Evolutionary conservation across 2,888 invertebrate genomes (phyloP).

Genomic region (Byasa hedistus): DNA sequence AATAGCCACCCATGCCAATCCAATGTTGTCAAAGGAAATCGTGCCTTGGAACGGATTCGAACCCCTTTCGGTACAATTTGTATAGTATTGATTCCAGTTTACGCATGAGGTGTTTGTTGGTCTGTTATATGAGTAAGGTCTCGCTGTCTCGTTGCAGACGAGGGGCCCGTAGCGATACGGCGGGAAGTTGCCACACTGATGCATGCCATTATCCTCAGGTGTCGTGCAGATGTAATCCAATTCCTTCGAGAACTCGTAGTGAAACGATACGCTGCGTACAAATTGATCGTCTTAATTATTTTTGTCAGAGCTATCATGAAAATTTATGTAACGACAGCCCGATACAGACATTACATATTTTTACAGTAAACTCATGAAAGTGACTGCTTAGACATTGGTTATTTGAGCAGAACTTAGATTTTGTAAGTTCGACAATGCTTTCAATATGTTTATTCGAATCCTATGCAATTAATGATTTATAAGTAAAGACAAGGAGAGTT

Average conservation of each 20-base stretch:
- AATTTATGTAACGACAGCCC: constrained; percentile 11
- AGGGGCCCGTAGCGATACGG: constrained; percentile 86
- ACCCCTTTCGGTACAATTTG: constrained; percentile 94
- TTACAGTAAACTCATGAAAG: neutral
- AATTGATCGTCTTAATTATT: constrained; percentile 15
- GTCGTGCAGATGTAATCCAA: constrained; percentile 98
- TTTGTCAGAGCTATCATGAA: neutral
- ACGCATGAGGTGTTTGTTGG: constrained; percentile 91
- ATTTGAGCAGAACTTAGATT: no score
- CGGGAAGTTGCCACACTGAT: constrained; percentile 91
- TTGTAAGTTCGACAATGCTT: neutral
- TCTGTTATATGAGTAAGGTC: constrained; percentile 79
- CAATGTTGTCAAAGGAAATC: constrained; percentile 99
- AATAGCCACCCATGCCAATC: constrained; percentile 99
- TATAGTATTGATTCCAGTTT: constrained; percentile 99
- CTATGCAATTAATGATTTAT: neutral
- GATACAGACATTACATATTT: neutral
- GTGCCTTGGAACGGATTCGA: constrained; percentile 99
- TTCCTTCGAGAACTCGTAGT: constrained; percentile 92
- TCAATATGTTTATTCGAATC: neutral
- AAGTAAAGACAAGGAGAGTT: neutral
- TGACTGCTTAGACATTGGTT: no score
- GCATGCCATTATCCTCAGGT: constrained; percentile 96
- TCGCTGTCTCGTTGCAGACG: constrained; percentile 88
- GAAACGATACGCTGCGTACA: constrained; percentile 83